Base-by-base conservation (phyloP, 2,888 invertebrate genomes). In the Endotricha flammealis region DNA sequence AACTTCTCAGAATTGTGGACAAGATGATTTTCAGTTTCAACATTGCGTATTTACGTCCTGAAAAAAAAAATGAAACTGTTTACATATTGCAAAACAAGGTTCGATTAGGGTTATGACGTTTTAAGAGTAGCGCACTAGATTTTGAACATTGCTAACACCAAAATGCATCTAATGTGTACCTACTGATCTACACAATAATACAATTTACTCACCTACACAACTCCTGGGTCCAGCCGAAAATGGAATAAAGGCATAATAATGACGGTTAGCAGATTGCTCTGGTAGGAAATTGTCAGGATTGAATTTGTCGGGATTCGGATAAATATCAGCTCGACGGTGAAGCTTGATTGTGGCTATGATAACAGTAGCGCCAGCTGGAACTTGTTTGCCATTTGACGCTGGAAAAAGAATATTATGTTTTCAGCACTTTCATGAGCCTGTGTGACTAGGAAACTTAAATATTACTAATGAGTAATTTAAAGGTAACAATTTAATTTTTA, bases 271-370 rank as follows among this genome's bases (percentile, higher is more conserved):
- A 42, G 91, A 91, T 48, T 89, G 91, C 61, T 95, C 95, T 0
- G 94, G 93, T 45, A 95, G 83, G 87, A 95, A 96, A 66, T 95
- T 92, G 70, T 95, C 95, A 1, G 96, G 95, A 79, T 95, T 88
- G 65, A 94, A 96, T 44, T 83, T 88, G 27, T 90, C 85, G 0
- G 96, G 93, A 71, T 96, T 92, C 5, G 92, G 91, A 74, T 93
- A 96, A 32, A 91, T 88, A 48, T 92, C 90, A 1, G 88, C 79
- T 48, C 92, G 88, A 37, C 93, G 90, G 68, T 96, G 95, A 33
- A 93, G 68, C 55, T 90, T 88, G 60, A 86, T 91, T 1, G 91
- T 92, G 1, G 89, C 88, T 31, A 95, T 89, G 1, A 91, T 68
- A 4, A 93, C 88, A 0, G 93, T 93, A 1, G 90, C 80, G n/a